A percentile compares a stretch with the other conserved stretches of the same genome.
These are phyloP conservation scores for Leucoptera coffeella DNA, from an alignment of 2,888 invertebrate species.

Conservation along the genomic window DNA sequence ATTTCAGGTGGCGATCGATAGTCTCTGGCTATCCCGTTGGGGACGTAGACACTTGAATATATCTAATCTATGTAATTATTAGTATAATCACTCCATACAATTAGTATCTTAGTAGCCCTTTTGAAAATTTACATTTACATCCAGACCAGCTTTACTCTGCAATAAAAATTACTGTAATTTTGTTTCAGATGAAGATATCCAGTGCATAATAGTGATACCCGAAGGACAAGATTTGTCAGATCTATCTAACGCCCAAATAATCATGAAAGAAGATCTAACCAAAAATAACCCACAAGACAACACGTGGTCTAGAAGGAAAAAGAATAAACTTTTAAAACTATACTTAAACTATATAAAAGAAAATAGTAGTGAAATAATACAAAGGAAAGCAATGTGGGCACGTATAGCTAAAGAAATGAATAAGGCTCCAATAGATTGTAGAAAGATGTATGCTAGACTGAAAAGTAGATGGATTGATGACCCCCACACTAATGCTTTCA, in stretches of 20 bases:
- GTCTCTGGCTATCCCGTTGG: too few species aligned
- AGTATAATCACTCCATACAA: too few species aligned
- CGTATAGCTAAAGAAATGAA: constrained; percentile 21
- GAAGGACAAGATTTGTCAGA: constrained; percentile 23
- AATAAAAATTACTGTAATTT: background rate
- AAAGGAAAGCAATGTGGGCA: constrained; percentile 24
- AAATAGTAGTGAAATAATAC: constrained; percentile 19
- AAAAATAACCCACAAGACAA: too few species aligned
- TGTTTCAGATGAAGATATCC: constrained; percentile 34
- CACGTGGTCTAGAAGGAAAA: constrained; percentile 26
- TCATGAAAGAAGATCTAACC: constrained; percentile 6
- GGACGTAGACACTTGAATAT: too few species aligned
- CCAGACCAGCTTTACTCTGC: too few species aligned
- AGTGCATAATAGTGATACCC: constrained; percentile 39
- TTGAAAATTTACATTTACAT: too few species aligned
- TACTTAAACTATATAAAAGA: constrained; percentile 26
- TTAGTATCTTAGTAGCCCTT: too few species aligned
- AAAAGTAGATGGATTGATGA: too few species aligned
- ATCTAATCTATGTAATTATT: too few species aligned
- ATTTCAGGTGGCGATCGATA: too few species aligned
- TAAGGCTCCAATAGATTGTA: constrained; percentile 19
- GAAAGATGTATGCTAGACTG: constrained; percentile 23
- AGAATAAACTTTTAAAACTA: constrained; percentile 19
- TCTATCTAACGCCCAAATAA: constrained; percentile 15
- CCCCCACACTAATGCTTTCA: constrained; percentile 13